phyloP scores from a whole-genome alignment of 2,888 invertebrate species.

The Drosophila prostipennis region DNA sequence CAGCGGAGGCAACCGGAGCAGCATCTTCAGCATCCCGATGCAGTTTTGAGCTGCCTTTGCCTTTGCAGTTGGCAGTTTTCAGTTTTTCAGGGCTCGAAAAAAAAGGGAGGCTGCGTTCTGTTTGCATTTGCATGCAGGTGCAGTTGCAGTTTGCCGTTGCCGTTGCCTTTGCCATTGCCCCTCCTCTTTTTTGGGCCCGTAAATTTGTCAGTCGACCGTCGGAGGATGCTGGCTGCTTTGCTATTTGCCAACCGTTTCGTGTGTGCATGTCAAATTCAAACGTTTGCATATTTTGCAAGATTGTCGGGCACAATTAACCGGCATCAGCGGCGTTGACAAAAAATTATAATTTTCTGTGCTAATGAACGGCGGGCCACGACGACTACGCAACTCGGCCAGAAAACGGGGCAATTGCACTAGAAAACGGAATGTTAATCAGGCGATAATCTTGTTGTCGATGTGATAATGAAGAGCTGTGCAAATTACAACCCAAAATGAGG shows the following conservation, averaged over 20 bases:
- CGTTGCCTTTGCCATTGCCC: constrained; percentile 51
- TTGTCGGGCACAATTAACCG: constrained; percentile 77
- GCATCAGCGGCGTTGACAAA: constrained; percentile 57
- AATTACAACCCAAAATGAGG: constrained; percentile 20
- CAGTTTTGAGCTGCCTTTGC: constrained; percentile 28
- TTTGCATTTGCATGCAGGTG: constrained; percentile 73
- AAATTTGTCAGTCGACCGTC: constrained; percentile 56
- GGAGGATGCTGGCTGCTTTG: constrained; percentile 48
- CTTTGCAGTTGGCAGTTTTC: constrained; percentile 46
- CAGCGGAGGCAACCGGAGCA: constrained; percentile 44
- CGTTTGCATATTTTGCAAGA: constrained; percentile 78
- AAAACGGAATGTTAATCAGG: constrained; percentile 46
- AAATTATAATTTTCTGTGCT: constrained; percentile 72
- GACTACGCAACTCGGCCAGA: constrained; percentile 22
- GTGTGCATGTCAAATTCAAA: constrained; percentile 79
- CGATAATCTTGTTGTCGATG: constrained; percentile 24
- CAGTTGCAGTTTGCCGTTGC: constrained; percentile 52
- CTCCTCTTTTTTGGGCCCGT: constrained; percentile 39
- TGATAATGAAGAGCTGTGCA: constrained; percentile 31
- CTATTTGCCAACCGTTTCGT: constrained; percentile 77
- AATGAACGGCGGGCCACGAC: constrained; percentile 53
- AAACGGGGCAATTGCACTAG: constrained; percentile 53
- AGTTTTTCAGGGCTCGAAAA: neutral
- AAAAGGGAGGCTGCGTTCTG: constrained; percentile 56
- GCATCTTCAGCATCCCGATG: constrained; percentile 61